Percentiles rank a stretch among this genome's conserved stretches.
phyloP scores from a whole-genome alignment of 2,113 vertebrate genomes.

The Halcyon malimbica region DNA sequence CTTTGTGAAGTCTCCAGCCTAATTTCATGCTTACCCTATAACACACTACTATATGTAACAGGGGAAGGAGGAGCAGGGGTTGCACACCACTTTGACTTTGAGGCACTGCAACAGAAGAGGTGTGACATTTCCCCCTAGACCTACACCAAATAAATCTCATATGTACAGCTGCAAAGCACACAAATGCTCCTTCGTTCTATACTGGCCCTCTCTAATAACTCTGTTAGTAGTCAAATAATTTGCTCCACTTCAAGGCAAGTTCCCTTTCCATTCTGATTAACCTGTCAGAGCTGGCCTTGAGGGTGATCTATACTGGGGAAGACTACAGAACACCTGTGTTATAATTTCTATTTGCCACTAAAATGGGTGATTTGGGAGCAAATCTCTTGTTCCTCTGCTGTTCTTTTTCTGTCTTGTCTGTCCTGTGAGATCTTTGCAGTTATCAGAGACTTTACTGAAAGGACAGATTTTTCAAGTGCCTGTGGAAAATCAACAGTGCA shows the following conservation, averaged over 20 bases:
- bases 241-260: neutral
- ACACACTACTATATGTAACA: neutral
- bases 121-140: neutral
- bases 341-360: neutral
- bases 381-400: neutral
- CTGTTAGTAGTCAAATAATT: neutral
- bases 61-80: neutral
- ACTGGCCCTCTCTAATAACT: neutral
- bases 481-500: neutral
- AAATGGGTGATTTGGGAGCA: neutral
- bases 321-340: neutral
- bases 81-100: neutral
- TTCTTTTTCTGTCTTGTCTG: neutral
- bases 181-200: neutral
- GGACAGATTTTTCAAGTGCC: neutral
- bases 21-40: slow-evolving; percentile 8
- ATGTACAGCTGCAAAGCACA: neutral
- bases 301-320: neutral
- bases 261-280: neutral
- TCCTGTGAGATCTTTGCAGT: neutral
- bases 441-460: neutral
- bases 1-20: slow-evolving; percentile 31
- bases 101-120: slow-evolving; percentile 7
- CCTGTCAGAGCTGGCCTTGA: neutral
- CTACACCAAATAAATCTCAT: neutral